Percentiles rank a stretch among this genome's conserved stretches.
phyloP scores from a whole-genome alignment of 64 coral and sea anemone species.

The Stichodactyla mertensii region DNA sequence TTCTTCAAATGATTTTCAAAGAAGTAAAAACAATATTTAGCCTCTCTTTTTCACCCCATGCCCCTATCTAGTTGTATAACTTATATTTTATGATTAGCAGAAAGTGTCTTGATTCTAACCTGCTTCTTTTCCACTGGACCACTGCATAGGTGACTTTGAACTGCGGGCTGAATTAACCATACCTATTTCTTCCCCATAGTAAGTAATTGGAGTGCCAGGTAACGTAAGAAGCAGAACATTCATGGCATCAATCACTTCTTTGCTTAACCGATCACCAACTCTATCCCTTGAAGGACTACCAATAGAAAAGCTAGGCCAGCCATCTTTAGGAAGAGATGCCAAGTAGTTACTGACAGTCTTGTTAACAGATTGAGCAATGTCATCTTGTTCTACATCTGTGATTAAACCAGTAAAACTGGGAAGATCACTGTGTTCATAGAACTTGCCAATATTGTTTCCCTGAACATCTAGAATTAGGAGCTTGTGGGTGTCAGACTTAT shows the following conservation, averaged over 20 bases:
- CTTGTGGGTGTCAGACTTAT: conserved; percentile 10
- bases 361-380: conserved; percentile 27
- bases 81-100: neutral
- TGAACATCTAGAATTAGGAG: conserved; percentile 45
- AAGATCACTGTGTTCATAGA: conserved; percentile 35
- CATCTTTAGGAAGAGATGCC: conserved; percentile 1
- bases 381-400: neutral
- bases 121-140: conserved; percentile 14
- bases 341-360: conserved; percentile 51
- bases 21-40: too few relatives aligned
- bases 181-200: conserved; percentile 77
- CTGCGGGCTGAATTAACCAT: conserved; percentile 10
- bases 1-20: too few relatives aligned
- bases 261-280: conserved; percentile 28
- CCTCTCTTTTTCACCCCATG: too few relatives aligned
- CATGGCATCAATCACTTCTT: conserved; percentile 37
- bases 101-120: conserved; percentile 20
- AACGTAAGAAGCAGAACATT: conserved; percentile 73
- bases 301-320: conserved; percentile 46
- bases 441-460: conserved; percentile 24
- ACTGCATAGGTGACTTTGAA: conserved; percentile 52
- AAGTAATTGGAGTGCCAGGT: conserved; percentile 44
- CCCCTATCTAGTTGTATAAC: too few relatives aligned
- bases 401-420: conserved; percentile 45
- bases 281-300: neutral